Evolutionary conservation across 2,888 invertebrate species (phyloP).

Genomic region (Parnassius apollo): DNA sequence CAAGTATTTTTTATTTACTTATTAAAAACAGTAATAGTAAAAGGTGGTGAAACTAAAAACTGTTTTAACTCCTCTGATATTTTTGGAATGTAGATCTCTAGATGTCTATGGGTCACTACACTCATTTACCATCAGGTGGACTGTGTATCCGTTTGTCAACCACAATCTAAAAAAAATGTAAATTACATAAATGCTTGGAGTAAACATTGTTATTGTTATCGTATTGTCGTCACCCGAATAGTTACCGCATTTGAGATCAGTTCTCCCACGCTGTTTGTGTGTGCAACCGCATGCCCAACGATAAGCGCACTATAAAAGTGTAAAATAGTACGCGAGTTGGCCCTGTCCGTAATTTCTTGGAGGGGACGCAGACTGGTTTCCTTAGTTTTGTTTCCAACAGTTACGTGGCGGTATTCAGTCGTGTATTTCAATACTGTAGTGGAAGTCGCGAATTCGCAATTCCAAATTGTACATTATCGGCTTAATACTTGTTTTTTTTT

Average conservation of each 20-base stretch:
- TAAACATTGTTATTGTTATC: slow-evolving; percentile 14
- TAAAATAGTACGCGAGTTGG: slow-evolving; percentile 31
- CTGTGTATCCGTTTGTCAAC: no score
- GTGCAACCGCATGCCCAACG: slow-evolving; percentile 31
- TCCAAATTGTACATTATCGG: not conserved
- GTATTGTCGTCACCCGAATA: slow-evolving; percentile 4
- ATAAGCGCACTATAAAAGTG: slow-evolving; percentile 30
- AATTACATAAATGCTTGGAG: no score
- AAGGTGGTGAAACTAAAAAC: no score
- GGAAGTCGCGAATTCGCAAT: not conserved
- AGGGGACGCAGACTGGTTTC: slow-evolving; percentile 43
- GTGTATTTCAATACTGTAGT: not conserved
- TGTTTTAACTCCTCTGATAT: no score
- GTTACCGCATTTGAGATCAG: slow-evolving; percentile 33
- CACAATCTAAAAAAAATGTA: no score
- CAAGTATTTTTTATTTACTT: no score
- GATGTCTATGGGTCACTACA: no score
- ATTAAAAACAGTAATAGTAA: no score
- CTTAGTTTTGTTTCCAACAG: slow-evolving; percentile 26
- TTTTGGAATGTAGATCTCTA: no score
- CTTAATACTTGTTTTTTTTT: slow-evolving; percentile 3
- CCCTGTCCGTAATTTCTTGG: slow-evolving; percentile 28
- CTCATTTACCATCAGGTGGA: no score
- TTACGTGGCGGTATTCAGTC: slow-evolving; percentile 12
- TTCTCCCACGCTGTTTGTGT: slow-evolving; percentile 30